Conservation (phyloP, 2,888 invertebrate genomes). For the Calameuta pallipes region DNA sequence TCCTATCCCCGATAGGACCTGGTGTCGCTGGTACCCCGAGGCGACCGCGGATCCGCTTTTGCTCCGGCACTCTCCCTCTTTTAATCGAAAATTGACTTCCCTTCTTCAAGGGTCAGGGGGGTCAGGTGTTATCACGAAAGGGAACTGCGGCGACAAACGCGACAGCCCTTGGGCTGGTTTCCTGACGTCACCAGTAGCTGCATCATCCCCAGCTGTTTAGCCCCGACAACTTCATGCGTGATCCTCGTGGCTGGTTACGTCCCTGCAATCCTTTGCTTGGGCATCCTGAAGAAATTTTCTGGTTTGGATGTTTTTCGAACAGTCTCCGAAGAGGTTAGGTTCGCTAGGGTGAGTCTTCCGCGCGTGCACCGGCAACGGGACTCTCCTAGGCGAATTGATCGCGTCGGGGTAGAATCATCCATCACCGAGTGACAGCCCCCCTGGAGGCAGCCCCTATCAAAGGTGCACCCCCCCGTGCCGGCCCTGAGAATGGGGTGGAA, state of each 20-base stretch:
- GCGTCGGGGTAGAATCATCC: slow-evolving; percentile 62
- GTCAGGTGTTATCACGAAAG: not conserved
- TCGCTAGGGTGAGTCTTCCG: not conserved
- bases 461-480: slow-evolving; percentile 40
- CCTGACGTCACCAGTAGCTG: not conserved
- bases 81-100: not conserved
- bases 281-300: not conserved
- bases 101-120: not conserved
- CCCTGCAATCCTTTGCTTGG: not conserved
- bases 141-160: not conserved
- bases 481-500: slow-evolving; percentile 24
- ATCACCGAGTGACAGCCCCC: slow-evolving; percentile 63
- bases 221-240: not conserved
- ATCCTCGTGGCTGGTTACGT: not conserved
- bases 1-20: not conserved
- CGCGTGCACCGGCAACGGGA: not conserved
- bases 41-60: not conserved
- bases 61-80: not conserved
- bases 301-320: not conserved
- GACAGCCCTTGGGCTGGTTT: not conserved
- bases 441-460: slow-evolving; percentile 51
- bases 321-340: not conserved
- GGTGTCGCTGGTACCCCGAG: not conserved
- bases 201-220: not conserved
- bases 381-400: slow-evolving; percentile 42